phyloP scores from a whole-genome alignment of 2,888 invertebrate species.

The Megastigmus dorsalis region DNA sequence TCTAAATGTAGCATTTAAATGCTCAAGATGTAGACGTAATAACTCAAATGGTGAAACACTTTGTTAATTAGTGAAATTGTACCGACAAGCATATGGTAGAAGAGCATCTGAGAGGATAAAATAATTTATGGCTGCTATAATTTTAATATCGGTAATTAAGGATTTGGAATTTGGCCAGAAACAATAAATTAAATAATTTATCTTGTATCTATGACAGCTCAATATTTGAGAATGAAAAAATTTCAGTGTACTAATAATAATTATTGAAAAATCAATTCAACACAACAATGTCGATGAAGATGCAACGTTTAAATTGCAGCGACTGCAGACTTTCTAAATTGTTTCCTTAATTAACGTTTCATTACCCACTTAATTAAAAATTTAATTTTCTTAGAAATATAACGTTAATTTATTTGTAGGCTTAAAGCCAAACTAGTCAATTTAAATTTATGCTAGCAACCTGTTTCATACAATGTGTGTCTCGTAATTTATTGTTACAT shows the following conservation, averaged over 20 bases:
- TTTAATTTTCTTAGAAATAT: not conserved
- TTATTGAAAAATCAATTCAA: too few species aligned
- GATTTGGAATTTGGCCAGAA: constrained; percentile 36
- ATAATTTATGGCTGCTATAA: constrained; percentile 37
- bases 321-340: too few species aligned
- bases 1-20: constrained; percentile 8
- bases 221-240: too few species aligned
- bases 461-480: not conserved
- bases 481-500: not conserved
- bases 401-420: constrained; percentile 14
- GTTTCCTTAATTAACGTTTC: too few species aligned
- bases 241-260: too few species aligned
- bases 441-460: not conserved
- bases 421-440: constrained; percentile 14
- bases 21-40: not conserved
- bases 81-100: not conserved
- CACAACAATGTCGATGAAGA: too few species aligned
- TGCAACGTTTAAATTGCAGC: too few species aligned
- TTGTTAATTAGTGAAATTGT: constrained; percentile 30
- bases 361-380: too few species aligned
- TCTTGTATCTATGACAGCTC: not conserved
- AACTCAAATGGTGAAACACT: not conserved
- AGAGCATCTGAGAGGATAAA: not conserved
- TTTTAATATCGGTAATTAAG: constrained; percentile 29
- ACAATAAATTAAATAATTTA: constrained; percentile 31